These are phyloP conservation scores for Halictus rubicundus DNA, from an alignment of 1,140 invertebrate genomes.

Conservation along the genomic window DNA sequence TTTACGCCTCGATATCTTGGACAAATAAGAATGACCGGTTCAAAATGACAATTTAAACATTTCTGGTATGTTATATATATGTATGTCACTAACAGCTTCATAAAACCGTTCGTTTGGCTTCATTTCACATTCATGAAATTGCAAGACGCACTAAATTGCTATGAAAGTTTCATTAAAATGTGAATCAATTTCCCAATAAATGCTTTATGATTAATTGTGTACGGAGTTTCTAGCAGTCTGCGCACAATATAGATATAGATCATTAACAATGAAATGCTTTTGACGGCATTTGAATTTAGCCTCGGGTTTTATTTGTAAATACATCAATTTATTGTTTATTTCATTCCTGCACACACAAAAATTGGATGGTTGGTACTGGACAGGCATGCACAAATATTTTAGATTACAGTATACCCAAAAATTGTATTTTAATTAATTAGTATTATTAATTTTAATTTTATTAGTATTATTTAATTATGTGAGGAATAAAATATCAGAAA, in stretches of 20 bases:
- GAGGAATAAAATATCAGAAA: too few species aligned
- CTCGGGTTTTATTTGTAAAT: too few species aligned
- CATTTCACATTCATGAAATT: not conserved
- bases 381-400: too few species aligned
- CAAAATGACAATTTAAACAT: not conserved
- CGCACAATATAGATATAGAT: not conserved
- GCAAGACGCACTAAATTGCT: not conserved
- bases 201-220: not conserved
- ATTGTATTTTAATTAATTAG: too few species aligned
- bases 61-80: not conserved
- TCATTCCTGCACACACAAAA: too few species aligned
- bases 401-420: too few species aligned
- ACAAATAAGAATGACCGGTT: not conserved
- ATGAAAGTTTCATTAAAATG: slow-evolving; percentile 1
- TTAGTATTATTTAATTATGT: too few species aligned
- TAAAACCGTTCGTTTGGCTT: not conserved
- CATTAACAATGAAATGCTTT: not conserved
- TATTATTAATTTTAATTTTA: too few species aligned
- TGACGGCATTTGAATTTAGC: too few species aligned
- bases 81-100: not conserved
- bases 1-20: not conserved
- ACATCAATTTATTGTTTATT: too few species aligned
- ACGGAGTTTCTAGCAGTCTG: not conserved
- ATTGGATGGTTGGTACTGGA: too few species aligned
- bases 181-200: not conserved